Conservation (phyloP, 2,888 invertebrate genomes). For the Lysandra bellargus region DNA sequence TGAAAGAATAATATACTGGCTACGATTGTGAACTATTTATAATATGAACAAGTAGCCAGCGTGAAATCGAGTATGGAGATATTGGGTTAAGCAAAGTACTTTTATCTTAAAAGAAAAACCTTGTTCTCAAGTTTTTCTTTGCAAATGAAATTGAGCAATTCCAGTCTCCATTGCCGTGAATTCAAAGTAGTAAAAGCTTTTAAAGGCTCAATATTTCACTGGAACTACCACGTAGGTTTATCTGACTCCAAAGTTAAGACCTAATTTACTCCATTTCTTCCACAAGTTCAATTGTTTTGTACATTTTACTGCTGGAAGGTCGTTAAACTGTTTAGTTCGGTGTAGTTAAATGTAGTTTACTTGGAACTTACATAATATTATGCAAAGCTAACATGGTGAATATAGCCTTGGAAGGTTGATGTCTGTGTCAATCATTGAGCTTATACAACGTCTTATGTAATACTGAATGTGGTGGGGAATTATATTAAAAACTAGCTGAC, state of each 20-base stretch:
- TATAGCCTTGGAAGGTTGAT: not conserved
- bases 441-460: not conserved
- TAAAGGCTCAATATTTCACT: conserved; percentile 29
- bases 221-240: conserved; percentile 22
- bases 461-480: too few relatives aligned
- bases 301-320: conserved; percentile 7
- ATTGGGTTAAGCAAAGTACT: conserved; percentile 3
- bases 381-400: not conserved
- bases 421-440: not conserved
- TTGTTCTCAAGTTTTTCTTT: conserved; percentile 23
- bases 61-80: not conserved
- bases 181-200: conserved; percentile 28
- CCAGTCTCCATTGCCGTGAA: conserved; percentile 18
- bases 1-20: not conserved
- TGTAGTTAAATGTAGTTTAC: not conserved
- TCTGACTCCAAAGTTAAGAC: conserved; percentile 20
- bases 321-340: not conserved
- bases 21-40: too few relatives aligned
- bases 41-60: not conserved
- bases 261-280: conserved; percentile 17
- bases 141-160: conserved; percentile 25
- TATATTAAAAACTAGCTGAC: too few relatives aligned
- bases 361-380: not conserved
- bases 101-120: conserved; percentile 26
- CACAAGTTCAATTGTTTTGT: conserved; percentile 23